A percentile compares a stretch with the other conserved stretches of the same genome.
Evolutionary conservation across 2,797 vertebrate species (phyloP).

Genomic region (Adrianichthys oophorus): DNA sequence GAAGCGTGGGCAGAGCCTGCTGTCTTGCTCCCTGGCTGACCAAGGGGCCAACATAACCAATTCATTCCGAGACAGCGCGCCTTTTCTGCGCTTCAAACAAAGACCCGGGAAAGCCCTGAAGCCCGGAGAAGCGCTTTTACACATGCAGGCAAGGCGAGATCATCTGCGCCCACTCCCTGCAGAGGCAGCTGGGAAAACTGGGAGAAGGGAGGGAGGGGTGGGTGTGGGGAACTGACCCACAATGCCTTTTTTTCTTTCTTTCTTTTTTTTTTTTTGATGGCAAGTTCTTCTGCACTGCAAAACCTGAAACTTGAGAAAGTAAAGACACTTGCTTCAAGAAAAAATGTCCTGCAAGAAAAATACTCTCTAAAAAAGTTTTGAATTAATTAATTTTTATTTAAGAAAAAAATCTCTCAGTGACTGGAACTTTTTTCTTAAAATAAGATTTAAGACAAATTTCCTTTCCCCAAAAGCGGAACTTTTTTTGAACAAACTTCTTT

Average conservation of each 20-base stretch:
- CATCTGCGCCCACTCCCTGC: constrained; percentile 61
- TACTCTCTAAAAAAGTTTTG: too few relatives aligned
- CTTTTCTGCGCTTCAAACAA: constrained; percentile 70
- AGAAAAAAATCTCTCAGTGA: too few relatives aligned
- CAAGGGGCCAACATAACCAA: constrained; percentile 49
- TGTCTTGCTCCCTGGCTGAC: constrained; percentile 34
- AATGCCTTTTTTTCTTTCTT: constrained; percentile 28
- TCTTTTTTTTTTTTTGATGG: constrained; percentile 14
- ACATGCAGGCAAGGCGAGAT: constrained; percentile 32
- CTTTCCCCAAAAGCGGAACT: too few relatives aligned
- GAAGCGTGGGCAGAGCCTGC: not conserved
- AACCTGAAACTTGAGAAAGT: too few relatives aligned
- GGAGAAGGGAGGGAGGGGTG: constrained; percentile 12
- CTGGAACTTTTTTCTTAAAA: too few relatives aligned
- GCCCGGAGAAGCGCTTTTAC: constrained; percentile 53
- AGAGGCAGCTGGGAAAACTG: constrained; percentile 54
- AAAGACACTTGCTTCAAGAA: too few relatives aligned
- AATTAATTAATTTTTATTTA: too few relatives aligned
- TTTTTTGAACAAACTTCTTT: too few relatives aligned
- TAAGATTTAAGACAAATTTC: too few relatives aligned
- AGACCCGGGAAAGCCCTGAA: constrained; percentile 49
- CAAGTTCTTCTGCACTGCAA: constrained; percentile 20
- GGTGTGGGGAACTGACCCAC: constrained; percentile 40
- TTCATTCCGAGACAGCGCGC: constrained; percentile 73
- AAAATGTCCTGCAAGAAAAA: too few relatives aligned